These are phyloP conservation scores for Drosophila kuntzei DNA, from an alignment of 2,888 invertebrate species.

Conservation along the genomic window DNA sequence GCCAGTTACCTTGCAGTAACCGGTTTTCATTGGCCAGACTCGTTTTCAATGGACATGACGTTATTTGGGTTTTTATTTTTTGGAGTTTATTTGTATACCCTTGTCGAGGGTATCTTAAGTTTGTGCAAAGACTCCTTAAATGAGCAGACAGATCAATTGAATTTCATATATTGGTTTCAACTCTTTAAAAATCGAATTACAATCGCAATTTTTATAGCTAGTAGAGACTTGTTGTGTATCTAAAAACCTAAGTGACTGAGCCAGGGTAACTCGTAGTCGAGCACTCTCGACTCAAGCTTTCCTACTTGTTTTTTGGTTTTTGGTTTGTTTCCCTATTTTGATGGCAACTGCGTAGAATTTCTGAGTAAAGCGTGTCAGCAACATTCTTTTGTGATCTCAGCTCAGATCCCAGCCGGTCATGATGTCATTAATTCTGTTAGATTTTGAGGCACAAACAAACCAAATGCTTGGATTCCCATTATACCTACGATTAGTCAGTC, in stretches of 20 bases:
- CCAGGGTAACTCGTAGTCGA: neutral
- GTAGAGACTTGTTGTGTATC: too few relatives aligned
- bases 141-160: too few relatives aligned
- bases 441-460: conserved; percentile 4
- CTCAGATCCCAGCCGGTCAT: conserved; percentile 31
- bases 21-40: conserved; percentile 43
- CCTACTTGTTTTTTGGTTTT: conserved; percentile 3
- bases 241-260: too few relatives aligned
- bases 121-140: too few relatives aligned
- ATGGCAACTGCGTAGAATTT: conserved; percentile 50
- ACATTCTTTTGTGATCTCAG: conserved; percentile 30
- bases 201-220: neutral
- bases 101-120: neutral
- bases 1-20: conserved; percentile 35
- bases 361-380: conserved; percentile 27
- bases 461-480: neutral
- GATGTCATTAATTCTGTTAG: conserved; percentile 50
- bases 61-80: conserved; percentile 28
- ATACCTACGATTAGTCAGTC: neutral
- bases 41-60: conserved; percentile 47
- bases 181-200: neutral
- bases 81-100: neutral
- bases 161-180: too few relatives aligned
- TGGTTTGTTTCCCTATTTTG: conserved; percentile 5
- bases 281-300: neutral